Percentiles rank a stretch among this genome's conserved stretches.
Evolutionary conservation across 2,797 vertebrate genomes (phyloP).

Genomic region (Melopsittacus undulatus): DNA sequence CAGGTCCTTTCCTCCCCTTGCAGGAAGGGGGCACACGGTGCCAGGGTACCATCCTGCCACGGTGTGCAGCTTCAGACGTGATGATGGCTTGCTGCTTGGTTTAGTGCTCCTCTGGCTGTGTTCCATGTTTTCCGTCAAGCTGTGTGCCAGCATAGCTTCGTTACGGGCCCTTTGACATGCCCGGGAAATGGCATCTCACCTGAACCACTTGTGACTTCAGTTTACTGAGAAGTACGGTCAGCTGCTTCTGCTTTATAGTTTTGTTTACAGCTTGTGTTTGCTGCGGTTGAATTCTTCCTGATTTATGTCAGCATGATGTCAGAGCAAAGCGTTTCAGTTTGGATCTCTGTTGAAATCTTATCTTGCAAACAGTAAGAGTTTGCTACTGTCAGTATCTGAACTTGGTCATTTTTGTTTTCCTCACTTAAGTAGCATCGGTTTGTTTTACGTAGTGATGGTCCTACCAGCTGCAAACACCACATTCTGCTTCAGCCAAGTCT

Average conservation of each 20-base stretch:
- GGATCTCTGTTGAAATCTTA: conserved; percentile 43
- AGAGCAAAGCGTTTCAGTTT: conserved; percentile 27
- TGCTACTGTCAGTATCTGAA: background rate
- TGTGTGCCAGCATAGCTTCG: background rate
- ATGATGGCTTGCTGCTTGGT: background rate
- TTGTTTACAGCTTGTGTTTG: conserved; percentile 25
- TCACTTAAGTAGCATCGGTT: conserved; percentile 2
- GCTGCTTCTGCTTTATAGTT: conserved; percentile 15
- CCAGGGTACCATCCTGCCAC: background rate
- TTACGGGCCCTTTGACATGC: background rate
- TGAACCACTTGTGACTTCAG: background rate
- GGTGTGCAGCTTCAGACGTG: rapidly evolving
- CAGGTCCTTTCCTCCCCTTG: background rate
- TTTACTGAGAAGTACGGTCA: background rate
- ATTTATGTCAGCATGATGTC: conserved; percentile 55
- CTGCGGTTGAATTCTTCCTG: conserved; percentile 56
- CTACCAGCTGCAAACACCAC: conserved; percentile 65
- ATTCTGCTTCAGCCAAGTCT: conserved; percentile 66
- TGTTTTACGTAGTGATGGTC: conserved; percentile 44
- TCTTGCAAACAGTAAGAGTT: conserved; percentile 19
- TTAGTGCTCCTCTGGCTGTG: background rate
- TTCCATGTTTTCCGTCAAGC: background rate
- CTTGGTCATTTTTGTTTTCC: conserved; percentile 56
- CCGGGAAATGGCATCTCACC: background rate
- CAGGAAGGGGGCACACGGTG: background rate